Evolutionary conservation across 2,113 vertebrate species (phyloP).

Genomic region (Erythrocercus mccallii): DNA sequence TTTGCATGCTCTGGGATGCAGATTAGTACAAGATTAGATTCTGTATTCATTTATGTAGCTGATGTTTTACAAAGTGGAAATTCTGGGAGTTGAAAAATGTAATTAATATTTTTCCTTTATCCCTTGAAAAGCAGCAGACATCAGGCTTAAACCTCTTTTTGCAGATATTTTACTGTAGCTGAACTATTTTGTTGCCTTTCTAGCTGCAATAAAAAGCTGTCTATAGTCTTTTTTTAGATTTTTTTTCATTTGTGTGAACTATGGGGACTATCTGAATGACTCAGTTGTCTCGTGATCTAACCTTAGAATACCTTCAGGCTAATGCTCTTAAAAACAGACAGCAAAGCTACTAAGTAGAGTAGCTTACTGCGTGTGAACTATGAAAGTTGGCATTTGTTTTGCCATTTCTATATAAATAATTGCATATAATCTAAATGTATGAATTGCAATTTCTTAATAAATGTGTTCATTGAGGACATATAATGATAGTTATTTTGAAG

Average conservation of each 20-base stretch:
- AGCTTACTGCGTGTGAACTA: neutral
- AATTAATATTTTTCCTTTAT: neutral
- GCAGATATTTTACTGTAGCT: neutral
- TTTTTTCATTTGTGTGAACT: neutral
- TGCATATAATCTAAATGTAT: neutral
- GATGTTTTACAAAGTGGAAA: neutral
- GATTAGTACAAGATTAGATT: neutral
- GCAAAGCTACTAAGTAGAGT: neutral
- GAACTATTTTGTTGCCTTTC: neutral
- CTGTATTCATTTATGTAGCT: neutral
- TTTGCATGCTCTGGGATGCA: neutral
- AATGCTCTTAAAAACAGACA: neutral
- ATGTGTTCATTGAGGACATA: neutral
- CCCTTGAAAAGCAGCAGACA: neutral
- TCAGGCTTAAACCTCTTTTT: neutral
- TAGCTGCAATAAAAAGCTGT: neutral
- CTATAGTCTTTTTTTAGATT: neutral
- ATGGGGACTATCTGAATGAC: neutral
- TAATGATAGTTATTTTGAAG: neutral
- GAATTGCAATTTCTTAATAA: neutral
- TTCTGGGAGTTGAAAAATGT: neutral
- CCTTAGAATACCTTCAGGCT: neutral
- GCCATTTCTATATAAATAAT: neutral
- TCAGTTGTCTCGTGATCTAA: neutral
- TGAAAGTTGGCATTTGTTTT: neutral